A percentile compares a stretch with the other conserved stretches of the same genome.
Conservation (phyloP, 2,888 invertebrate species). For the Agelastica alni region DNA sequence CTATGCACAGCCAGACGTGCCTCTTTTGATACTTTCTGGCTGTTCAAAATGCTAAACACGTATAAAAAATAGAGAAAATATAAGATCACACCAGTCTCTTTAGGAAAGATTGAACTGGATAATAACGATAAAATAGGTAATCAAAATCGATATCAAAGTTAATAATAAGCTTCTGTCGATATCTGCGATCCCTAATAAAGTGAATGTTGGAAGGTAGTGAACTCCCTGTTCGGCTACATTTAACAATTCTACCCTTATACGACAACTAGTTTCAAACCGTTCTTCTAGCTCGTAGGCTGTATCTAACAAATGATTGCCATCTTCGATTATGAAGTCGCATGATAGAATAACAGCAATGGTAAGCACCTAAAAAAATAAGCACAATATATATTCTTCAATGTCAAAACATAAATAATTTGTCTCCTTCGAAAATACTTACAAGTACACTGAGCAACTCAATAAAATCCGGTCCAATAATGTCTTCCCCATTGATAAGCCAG, state of each 20-base stretch:
- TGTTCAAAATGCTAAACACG: too few relatives aligned
- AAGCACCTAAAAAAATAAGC: slow-evolving; percentile 24
- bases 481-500: slow-evolving; percentile 4
- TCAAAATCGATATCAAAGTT: slow-evolving; percentile 17
- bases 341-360: slow-evolving; percentile 16
- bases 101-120: slow-evolving; percentile 30
- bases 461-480: background rate
- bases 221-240: slow-evolving; percentile 22
- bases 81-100: too few relatives aligned
- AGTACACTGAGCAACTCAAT: slow-evolving; percentile 5
- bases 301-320: slow-evolving; percentile 24
- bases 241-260: slow-evolving; percentile 24
- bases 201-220: slow-evolving; percentile 22
- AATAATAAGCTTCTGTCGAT: slow-evolving; percentile 23
- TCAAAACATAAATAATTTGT: too few relatives aligned
- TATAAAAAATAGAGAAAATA: too few relatives aligned
- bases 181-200: slow-evolving; percentile 23
- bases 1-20: too few relatives aligned
- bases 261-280: slow-evolving; percentile 23
- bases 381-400: too few relatives aligned
- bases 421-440: slow-evolving; percentile 8
- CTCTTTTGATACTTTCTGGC: too few relatives aligned
- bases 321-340: slow-evolving; percentile 17
- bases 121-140: slow-evolving; percentile 30
- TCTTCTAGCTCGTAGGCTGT: slow-evolving; percentile 25